These are phyloP conservation scores for Dryomyza anilis DNA, from an alignment of 2,888 invertebrate species.

Conservation along the genomic window DNA sequence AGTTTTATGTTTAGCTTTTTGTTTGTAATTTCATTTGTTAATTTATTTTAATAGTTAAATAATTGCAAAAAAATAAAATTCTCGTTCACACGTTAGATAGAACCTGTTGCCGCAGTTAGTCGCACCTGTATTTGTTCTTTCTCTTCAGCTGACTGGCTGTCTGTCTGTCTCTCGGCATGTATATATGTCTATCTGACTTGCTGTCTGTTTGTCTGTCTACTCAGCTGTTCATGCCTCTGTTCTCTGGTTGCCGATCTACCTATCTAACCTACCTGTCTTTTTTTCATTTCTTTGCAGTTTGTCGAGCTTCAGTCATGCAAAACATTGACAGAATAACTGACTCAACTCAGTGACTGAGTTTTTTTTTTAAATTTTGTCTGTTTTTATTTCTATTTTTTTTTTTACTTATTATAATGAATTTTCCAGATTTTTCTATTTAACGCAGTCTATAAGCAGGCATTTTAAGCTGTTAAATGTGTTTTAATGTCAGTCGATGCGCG, in stretches of 20 bases:
- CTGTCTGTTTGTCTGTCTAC: too few species aligned
- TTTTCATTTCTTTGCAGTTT: slow-evolving; percentile 1
- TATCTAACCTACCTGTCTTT: too few species aligned
- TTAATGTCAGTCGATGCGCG: too few species aligned
- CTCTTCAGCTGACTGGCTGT: not conserved
- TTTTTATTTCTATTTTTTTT: too few species aligned
- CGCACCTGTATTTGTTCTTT: slow-evolving; percentile 3
- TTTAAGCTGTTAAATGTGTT: too few species aligned
- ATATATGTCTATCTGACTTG: not conserved
- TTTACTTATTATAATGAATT: too few species aligned
- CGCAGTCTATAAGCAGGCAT: too few species aligned
- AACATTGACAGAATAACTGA: not conserved
- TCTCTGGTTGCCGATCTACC: too few species aligned
- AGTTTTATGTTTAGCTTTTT: not conserved
- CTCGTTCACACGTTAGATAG: not conserved
- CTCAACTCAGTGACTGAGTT: slow-evolving; percentile 7
- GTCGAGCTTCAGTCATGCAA: slow-evolving; percentile 7
- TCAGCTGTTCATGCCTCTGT: too few species aligned
- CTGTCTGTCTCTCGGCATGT: not conserved
- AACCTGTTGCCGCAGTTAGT: slow-evolving; percentile 1
- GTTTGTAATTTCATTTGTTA: not conserved
- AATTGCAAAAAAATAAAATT: not conserved
- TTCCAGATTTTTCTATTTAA: too few species aligned
- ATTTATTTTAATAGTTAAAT: not conserved
- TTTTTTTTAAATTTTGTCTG: not conserved